Evolutionary conservation across 2,797 vertebrate species (phyloP), one percentile per base, ranked within the genome.

Genomic region (Sebastes dallii): DNA sequence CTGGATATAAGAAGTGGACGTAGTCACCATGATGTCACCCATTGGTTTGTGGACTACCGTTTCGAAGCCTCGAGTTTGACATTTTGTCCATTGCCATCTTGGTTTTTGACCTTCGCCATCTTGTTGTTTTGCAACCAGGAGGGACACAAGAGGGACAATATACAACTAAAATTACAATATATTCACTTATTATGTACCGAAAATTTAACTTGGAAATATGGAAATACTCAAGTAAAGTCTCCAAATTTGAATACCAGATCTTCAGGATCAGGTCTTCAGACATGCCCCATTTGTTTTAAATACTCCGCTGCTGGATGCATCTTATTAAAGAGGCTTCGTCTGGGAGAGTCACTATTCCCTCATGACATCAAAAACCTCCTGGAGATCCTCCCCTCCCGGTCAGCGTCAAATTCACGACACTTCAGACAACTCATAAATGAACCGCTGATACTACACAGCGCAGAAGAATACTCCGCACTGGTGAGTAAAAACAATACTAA

Each of bases 381-480:
- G 20, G 70, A 82, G 92, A 87, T 84, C 91, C 93, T 90, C 86
- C 93, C 90, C 36, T 86, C 22, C 36, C 55, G 42, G 74, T 85
- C 80, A 81, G 50, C 79, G 54, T 84, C 70, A 52, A 94, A 86
- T 85, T 42, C 71, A 84, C 50, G 3, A 80, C 78, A 82, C 59
- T 29, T 85, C 54, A 27, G 12, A 83, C 70, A 86, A 92, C 76
- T 80, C 89, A 93, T 95, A 94, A 93, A 91, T 75, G 32, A 62
- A 55, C 54, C 20, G 59, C 65, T 30, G 20, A 59, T 66, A 56
- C 27, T 7, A 9, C 76, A 42, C 52, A 8, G 22, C 42, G 27
- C 18, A 61, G 66, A 75, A 80, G n/a, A 75, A 13, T 56, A 58
- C 71, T 69, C 22, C 18, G 9, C 62, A 11, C 24, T 1, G 86